Percentiles rank a stretch among this genome's conserved stretches.
Conservation (phyloP, 2,888 invertebrate genomes). For the Tipula unca region DNA sequence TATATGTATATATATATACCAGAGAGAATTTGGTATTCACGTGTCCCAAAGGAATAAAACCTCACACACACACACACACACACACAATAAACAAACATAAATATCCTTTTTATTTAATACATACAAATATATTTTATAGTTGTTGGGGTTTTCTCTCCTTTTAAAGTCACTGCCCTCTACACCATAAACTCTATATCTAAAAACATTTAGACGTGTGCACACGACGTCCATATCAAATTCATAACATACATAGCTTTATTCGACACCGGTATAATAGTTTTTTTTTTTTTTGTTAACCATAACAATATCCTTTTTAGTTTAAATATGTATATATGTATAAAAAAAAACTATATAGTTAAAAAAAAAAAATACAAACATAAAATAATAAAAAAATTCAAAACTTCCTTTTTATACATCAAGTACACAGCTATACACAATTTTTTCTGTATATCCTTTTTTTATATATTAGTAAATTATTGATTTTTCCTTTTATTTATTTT, state of each 20-base stretch:
- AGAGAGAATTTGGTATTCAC: not conserved
- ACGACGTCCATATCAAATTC: not conserved
- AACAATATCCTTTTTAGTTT: not conserved
- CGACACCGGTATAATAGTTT: not conserved
- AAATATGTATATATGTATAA: not conserved
- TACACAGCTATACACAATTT: not conserved
- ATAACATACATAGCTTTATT: not conserved
- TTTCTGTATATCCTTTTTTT: not conserved
- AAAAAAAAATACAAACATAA: not conserved
- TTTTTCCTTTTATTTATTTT: not conserved
- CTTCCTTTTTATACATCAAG: not conserved
- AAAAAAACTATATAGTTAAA: not conserved
- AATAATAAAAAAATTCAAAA: not conserved
- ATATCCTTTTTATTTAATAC: not conserved
- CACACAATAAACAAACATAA: not conserved
- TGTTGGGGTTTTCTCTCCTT: not conserved
- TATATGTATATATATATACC: not conserved
- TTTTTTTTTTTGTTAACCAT: not conserved
- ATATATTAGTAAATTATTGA: not conserved
- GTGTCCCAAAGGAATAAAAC: not conserved
- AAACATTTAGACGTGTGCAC: not conserved
- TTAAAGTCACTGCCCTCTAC: not conserved
- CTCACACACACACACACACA: not conserved
- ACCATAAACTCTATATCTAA: not conserved
- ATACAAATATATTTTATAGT: not conserved